Base-by-base conservation (phyloP, 2,888 invertebrate species). In the Amphimallon solstitiale region DNA sequence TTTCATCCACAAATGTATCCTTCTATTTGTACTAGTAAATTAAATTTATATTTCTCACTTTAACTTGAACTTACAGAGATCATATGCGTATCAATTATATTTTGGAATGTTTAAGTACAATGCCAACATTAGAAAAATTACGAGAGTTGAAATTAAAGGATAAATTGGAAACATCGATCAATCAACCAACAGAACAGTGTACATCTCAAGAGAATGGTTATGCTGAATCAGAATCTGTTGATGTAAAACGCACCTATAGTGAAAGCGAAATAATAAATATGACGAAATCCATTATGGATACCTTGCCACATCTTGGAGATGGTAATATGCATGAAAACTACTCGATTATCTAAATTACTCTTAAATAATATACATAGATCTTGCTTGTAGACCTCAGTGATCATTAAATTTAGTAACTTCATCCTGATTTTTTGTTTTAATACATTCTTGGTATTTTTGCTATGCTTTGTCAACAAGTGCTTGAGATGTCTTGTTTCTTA, bases 301-400 rank as follows among this genome's bases (percentile, higher is more conserved):
- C 96, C 64, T 83, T 97, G 46, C 93, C 93, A 1, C 89, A 95
- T 81, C 84, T 95, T 51, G 94, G 95, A 0, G 92, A 92, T 75
- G 93, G 87, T 79, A 72, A 74, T 70, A 70, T 60, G 34, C 10
- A 34, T 19, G 15, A 19, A 14, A 46, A 5, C 2, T n/a, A 29
- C 17, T 48, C 40, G 5, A 1, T 2, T 38, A 2, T 23, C 34
- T 9, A 3, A 10, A n/a, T 17, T 15, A n/a, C n/a, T n/a, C n/a
- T n/a, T n/a, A n/a, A n/a, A n/a, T n/a, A n/a, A n/a, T n/a, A n/a
- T n/a, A n/a, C n/a, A n/a, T n/a, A n/a, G n/a, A n/a, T n/a, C n/a
- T n/a, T n/a, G n/a, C n/a, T n/a, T n/a, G n/a, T n/a, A n/a, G n/a
- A n/a, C n/a, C n/a, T n/a, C n/a, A n/a, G n/a, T n/a, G n/a, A n/a